These are phyloP conservation scores for Beroe forskalii DNA, from an alignment of 37 sponge, comb jelly and placozoan species.

Conservation along the genomic window DNA sequence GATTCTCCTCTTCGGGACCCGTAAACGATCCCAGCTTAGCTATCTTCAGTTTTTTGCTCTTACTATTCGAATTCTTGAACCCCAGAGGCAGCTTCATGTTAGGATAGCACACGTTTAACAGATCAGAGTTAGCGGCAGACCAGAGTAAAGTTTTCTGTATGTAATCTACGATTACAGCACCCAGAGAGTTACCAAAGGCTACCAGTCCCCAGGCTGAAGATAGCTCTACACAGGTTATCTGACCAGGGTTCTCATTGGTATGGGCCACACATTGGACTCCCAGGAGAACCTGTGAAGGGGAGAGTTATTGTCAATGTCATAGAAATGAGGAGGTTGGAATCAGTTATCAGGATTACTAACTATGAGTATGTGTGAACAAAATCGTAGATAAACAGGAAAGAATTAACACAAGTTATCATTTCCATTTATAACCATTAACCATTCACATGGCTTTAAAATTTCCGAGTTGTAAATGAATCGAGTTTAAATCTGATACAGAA, in stretches of 20 bases:
- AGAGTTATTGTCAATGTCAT: too few species aligned
- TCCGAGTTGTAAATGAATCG: too few species aligned
- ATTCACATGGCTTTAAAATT: too few species aligned
- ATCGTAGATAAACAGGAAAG: too few species aligned
- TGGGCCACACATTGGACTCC: conserved; percentile 17
- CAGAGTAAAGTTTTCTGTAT: conserved; percentile 47
- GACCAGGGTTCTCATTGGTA: conserved; percentile 2
- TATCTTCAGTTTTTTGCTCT: conserved; percentile 50
- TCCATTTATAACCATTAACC: too few species aligned
- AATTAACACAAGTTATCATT: too few species aligned
- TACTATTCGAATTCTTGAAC: conserved; percentile 20
- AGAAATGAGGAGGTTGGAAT: too few species aligned
- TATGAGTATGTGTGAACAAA: too few species aligned
- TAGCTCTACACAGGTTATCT: conserved; percentile 46
- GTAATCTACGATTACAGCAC: conserved; percentile 50
- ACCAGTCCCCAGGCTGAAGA: conserved; percentile 50
- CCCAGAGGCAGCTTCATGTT: conserved; percentile 32
- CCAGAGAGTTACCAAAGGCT: conserved; percentile 46
- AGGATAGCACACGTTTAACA: conserved; percentile 25
- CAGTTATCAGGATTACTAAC: too few species aligned
- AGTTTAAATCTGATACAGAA: too few species aligned
- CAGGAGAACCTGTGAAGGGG: neutral
- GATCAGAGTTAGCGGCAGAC: conserved; percentile 30
- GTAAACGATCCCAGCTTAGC: conserved; percentile 20
- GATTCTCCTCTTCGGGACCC: conserved; percentile 11